Evolutionary conservation across 2,888 invertebrate genomes (phyloP).

Genomic region (Ophion obscuratus): DNA sequence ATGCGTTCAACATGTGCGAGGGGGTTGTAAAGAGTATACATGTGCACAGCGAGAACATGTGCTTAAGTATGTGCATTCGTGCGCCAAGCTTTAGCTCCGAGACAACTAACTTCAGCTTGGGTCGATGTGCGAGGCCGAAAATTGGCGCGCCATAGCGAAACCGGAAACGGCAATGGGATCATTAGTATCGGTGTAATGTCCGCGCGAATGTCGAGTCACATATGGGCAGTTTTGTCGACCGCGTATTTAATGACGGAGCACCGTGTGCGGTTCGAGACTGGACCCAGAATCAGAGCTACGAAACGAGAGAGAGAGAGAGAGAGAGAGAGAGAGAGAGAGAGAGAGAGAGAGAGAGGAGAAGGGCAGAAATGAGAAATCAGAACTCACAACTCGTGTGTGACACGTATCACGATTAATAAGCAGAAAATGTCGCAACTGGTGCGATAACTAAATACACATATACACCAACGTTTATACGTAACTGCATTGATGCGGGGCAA

Average conservation of each 20-base stretch:
- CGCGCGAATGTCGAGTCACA: slow-evolving; percentile 13
- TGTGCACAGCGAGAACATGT: no score
- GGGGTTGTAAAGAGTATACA: no score
- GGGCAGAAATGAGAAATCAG: neutral
- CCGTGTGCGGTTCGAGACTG: slow-evolving; percentile 53
- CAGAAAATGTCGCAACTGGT: slow-evolving; percentile 75
- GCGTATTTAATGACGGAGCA: slow-evolving; percentile 68
- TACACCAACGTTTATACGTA: neutral
- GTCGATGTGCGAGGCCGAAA: neutral
- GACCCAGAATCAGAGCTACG: slow-evolving; percentile 19
- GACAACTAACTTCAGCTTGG: neutral
- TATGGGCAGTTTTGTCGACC: slow-evolving; percentile 39
- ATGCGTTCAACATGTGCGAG: no score
- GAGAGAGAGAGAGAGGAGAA: no score
- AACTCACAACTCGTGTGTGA: slow-evolving; percentile 55
- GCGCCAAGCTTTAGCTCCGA: neutral
- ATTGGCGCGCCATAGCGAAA: neutral
- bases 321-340: neutral
- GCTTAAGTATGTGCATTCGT: neutral
- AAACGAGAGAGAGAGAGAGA: neutral
- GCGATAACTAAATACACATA: slow-evolving; percentile 35
- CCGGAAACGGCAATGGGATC: neutral
- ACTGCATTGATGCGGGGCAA: no score
- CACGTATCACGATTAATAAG: slow-evolving; percentile 79
- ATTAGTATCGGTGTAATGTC: neutral